phyloP scores from a whole-genome alignment of 2,888 invertebrate species.

The Capitulum mitella region DNA sequence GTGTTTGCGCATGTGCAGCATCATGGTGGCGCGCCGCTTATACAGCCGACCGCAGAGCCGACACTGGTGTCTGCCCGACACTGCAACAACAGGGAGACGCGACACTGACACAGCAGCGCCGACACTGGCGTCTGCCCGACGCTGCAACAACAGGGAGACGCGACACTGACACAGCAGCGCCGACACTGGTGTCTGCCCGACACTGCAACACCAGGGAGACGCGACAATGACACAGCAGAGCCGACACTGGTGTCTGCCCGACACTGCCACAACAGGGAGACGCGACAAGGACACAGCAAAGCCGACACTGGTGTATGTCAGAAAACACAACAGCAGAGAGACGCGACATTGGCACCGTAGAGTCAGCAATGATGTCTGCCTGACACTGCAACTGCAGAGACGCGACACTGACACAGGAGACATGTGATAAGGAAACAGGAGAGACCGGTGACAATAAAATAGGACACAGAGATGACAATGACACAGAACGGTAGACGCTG shows the following conservation, averaged over 20 bases:
- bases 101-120: not conserved
- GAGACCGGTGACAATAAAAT: too few species aligned
- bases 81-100: not conserved
- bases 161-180: not conserved
- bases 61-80: not conserved
- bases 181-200: not conserved
- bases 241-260: not conserved
- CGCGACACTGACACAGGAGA: too few species aligned
- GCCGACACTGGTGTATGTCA: too few species aligned
- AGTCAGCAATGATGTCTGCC: too few species aligned
- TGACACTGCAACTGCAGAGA: too few species aligned
- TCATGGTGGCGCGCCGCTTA: not conserved
- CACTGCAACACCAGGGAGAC: not conserved
- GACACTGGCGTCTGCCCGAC: not conserved
- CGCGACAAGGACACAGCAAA: not conserved
- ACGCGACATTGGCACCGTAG: too few species aligned
- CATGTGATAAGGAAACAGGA: too few species aligned
- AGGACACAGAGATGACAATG: too few species aligned
- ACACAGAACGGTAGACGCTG: too few species aligned
- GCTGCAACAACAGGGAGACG: not conserved
- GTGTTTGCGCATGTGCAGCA: not conserved
- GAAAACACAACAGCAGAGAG: too few species aligned
- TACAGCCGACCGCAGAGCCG: not conserved
- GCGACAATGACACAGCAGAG: not conserved
- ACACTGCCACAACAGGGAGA: not conserved